phyloP scores from a whole-genome alignment of 1,140 invertebrate genomes.

The Drosophila ohnishii region DNA sequence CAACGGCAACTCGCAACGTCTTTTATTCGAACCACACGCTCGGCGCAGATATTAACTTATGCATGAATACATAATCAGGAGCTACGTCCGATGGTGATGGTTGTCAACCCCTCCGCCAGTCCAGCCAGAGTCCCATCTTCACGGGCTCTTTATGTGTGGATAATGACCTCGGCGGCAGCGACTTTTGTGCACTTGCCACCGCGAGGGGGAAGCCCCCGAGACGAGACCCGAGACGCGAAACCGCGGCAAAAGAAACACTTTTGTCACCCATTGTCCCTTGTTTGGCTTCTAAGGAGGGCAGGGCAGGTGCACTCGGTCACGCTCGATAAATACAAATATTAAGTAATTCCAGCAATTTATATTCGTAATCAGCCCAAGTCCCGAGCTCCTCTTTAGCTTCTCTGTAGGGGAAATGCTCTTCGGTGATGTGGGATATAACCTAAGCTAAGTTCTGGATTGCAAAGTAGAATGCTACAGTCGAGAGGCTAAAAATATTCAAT shows the following conservation, averaged over 20 bases:
- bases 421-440: not conserved
- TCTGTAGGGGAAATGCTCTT: conserved; percentile 1
- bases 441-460: not conserved
- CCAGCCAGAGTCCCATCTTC: conserved; percentile 9
- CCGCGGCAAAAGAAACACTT: conserved; percentile 19
- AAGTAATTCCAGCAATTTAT: conserved; percentile 58
- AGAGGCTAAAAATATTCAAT: not conserved
- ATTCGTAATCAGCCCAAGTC: conserved; percentile 32
- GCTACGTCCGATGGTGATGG: conserved; percentile 49
- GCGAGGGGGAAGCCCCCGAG: not conserved
- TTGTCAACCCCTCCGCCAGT: conserved; percentile 64
- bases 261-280: conserved; percentile 57
- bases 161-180: conserved; percentile 51
- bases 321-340: conserved; percentile 70
- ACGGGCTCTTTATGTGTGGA: conserved; percentile 34
- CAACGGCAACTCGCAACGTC: conserved; percentile 31
- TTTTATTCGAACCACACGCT: conserved; percentile 67
- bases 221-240: not conserved
- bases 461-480: too few species aligned
- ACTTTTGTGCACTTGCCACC: conserved; percentile 40
- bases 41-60: conserved; percentile 62
- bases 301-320: conserved; percentile 61
- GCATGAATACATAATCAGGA: conserved; percentile 78
- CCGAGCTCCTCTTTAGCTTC: not conserved
- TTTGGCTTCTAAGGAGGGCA: conserved; percentile 22